Conservation (phyloP, 2,113 vertebrate genomes). For the Microcebus murinus region DNA sequence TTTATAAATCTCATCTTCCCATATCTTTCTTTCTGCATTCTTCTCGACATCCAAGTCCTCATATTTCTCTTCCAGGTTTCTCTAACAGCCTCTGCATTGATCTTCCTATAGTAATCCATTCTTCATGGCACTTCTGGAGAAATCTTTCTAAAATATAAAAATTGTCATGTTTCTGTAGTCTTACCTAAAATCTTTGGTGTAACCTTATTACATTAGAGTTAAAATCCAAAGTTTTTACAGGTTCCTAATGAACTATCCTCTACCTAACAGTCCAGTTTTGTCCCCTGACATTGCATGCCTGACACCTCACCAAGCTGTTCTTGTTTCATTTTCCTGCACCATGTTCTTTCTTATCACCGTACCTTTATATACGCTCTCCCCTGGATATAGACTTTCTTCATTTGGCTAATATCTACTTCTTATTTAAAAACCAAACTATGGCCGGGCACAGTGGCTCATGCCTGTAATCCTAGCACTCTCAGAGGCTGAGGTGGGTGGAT, state of each 20-base stretch:
- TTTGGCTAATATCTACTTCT: not conserved
- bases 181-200: not conserved
- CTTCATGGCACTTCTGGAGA: not conserved
- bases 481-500: too few species aligned
- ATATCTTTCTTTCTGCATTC: not conserved
- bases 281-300: not conserved
- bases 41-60: not conserved
- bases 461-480: too few species aligned
- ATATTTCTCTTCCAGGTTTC: not conserved
- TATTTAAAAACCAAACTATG: constrained; percentile 1
- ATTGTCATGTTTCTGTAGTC: not conserved
- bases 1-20: not conserved
- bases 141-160: constrained; percentile 16
- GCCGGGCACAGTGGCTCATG: too few species aligned
- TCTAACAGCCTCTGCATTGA: not conserved
- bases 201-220: not conserved
- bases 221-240: not conserved
- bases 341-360: not conserved
- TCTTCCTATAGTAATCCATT: not conserved
- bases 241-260: not conserved
- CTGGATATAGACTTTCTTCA: not conserved
- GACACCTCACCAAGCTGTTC: not conserved
- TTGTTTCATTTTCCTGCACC: not conserved
- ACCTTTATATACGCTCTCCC: not conserved
- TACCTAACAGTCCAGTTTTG: not conserved